Base-by-base conservation (phyloP, 2,113 vertebrate species). In the Uropsilus gracilis region DNA sequence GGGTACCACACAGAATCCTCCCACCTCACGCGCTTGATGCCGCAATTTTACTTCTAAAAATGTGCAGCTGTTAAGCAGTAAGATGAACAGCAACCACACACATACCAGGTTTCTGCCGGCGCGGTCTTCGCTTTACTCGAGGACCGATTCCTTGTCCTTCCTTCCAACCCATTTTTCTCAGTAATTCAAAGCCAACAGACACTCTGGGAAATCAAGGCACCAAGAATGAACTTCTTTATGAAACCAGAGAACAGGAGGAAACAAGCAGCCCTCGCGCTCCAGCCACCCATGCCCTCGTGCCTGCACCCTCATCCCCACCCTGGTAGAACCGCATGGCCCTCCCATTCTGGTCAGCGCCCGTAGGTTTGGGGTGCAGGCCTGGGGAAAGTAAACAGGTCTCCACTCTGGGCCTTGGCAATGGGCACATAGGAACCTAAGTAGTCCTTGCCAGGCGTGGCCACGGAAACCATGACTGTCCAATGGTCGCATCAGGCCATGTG, bases 71-170 rank as follows among this genome's bases (percentile, higher is more conserved):
- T 42, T 86, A 37, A n/a, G 8, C 55, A 59, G 11, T 2, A 46
- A 32, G 57, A 42, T 7, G 4, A n/a, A 61, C 1, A 34, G 46
- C 7, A 30, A 24, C 55, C 37, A 11, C 5, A 57, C 50, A 95
- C 98, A 28, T 64, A 99, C 99, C 99, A 9, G 95, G 87, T 55
- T 97, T 98, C 96, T 99, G 99, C n/a, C 98, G 97, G 37, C 94
- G 82, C 20, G 98, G 97, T 82, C 98, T 99, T 96, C 99, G 99
- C 98, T 99, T 99, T 37, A 99, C 95, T 10, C 99, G 98, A 0
- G 99, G 99, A 30, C 99, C 99, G 20, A 99, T 97, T 10, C 99
- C 99, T 97, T 99, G 99, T 16, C 99, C 99, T 94, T 99, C 99
- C 95, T 98, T 99, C 99, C 99, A 99, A 48, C 99, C 99, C 99